phyloP scores from a whole-genome alignment of 2,113 vertebrate species.

The Chaetodon trifascialis region DNA sequence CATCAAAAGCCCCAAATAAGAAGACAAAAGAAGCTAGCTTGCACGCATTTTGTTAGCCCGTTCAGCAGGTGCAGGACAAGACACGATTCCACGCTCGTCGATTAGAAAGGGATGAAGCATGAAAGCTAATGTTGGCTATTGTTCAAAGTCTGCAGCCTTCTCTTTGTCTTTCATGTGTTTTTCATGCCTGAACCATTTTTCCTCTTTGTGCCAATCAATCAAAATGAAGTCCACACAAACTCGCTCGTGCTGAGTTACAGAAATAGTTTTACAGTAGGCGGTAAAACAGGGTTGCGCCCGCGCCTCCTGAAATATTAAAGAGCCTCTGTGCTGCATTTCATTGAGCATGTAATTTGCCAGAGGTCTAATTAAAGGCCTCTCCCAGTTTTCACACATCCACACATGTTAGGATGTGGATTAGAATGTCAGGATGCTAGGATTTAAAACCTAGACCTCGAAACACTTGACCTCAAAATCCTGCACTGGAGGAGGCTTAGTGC shows the following conservation, averaged over 20 bases:
- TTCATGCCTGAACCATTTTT: neutral
- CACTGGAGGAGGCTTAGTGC: constrained; percentile 4
- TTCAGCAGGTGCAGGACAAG: neutral
- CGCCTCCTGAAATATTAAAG: constrained; percentile 36
- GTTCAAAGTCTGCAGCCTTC: neutral
- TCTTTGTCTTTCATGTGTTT: neutral
- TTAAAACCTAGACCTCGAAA: constrained; percentile 38
- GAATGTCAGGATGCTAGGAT: constrained; percentile 35
- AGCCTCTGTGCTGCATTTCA: constrained; percentile 48
- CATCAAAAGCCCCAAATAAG: no score
- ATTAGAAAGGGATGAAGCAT: no score
- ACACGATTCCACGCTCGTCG: no score
- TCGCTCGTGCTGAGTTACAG: neutral
- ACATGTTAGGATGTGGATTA: constrained; percentile 54
- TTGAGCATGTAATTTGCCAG: constrained; percentile 52
- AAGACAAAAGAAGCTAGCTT: neutral
- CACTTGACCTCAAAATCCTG: constrained; percentile 42
- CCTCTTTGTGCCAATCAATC: neutral
- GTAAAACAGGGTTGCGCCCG: constrained; percentile 24
- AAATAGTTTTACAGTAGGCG: constrained; percentile 31
- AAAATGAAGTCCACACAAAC: neutral
- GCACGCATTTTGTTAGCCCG: neutral
- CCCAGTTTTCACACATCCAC: constrained; percentile 57
- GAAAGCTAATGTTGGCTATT: neutral
- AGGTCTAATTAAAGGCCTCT: constrained; percentile 61